Base-by-base conservation (phyloP, 1,140 invertebrate genomes). In the Lanistes nyassanus region DNA sequence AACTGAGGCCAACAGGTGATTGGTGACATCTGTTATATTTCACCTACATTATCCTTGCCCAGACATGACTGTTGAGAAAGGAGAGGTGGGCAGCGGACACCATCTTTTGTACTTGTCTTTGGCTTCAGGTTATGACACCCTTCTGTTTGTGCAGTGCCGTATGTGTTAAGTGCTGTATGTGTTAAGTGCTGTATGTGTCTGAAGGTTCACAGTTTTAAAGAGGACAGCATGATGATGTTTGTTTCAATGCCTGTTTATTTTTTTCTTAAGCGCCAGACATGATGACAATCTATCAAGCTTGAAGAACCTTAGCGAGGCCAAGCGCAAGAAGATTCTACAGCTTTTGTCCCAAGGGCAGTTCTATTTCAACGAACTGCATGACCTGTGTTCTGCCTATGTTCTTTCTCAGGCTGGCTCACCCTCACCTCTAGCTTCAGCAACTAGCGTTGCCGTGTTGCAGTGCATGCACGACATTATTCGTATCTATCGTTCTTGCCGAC, bases 401-500 rank as follows among this genome's bases (percentile, higher is more conserved):
- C 19, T 23, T 37, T 19, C 37, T 56, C 13, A 37, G 36, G 21
- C 11, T 34, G 5, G 37, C 26, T 26, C 55, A 58, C 16, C n/a
- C 13, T n/a, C 42, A 9, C 9, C 36, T 11, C 29, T 26, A 19
- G 2, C 56, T n/a, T 29, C 47, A 19, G 19, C 58, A 34, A 58
- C 16, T 23, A 55, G 2, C 42, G 19, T 16, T 1, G 42, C 36
- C 5, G 6, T 72, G 26, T 4, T 58, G 2, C 9, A 77, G 23
- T 74, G 66, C 39, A 76, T 79, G 60, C 72, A 81, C 51, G 80
- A 84, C 65, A 81, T 88, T 26, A 76, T 88, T 29, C 76, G 78
- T n/a, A 81, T 85, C 7, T 84, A 84, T 65, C 80, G 78, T 47
- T 80, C 75, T 42, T 88, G 87, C 60, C 80, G 85, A 65, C 84